Evolutionary conservation across 2,113 vertebrate species (phyloP), one percentile per base, ranked within the genome.

Genomic region (Rhodinocichla rosea): DNA sequence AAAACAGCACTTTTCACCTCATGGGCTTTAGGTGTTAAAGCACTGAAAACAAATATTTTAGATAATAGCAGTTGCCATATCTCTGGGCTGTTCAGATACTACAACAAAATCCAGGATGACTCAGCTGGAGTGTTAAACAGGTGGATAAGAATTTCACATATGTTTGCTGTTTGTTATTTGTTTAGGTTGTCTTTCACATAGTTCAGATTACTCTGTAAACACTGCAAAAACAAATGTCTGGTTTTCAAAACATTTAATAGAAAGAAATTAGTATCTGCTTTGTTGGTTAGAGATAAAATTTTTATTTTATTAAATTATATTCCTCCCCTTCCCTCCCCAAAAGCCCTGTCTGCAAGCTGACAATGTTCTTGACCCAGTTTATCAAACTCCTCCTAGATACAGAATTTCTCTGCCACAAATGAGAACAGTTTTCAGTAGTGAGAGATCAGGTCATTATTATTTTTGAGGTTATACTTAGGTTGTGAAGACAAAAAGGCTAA

Each of bases 291-390:
- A 87, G 87, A 86, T 35, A 73, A 70, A 7, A 7, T 37, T 53
- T 56, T 63, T 75, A 73, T 50, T 50, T 27, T 27, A 50, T 50
- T 50, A 50, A 26, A 50, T 50, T 50, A 9, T 50, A 27, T 69
- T 57, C 35, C 8, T 17, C 2, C 1, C 5, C 4, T 35, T 1
- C 4, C 13, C 15, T 3, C 3, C 3, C 12, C 35, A 39, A 16
- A 65, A 44, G 7, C 42, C 10, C 64, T 39, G 4, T 59, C 45
- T 91, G 8, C n/a, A 83, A 64, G 23, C 4, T 30, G 69, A 56
- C 60, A 52, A 39, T 23, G 9, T 90, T 13, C 47, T 86, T 95
- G 60, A 95, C 49, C 20, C 11, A 76, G 13, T 81, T 95, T 57
- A 75, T 40, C 59, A 75, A 52, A 49, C 83, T 90, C 49, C 71